Evolutionary conservation across 2,113 vertebrate genomes (phyloP), one percentile per base, ranked within the genome.

Genomic region (Empidonax traillii): DNA sequence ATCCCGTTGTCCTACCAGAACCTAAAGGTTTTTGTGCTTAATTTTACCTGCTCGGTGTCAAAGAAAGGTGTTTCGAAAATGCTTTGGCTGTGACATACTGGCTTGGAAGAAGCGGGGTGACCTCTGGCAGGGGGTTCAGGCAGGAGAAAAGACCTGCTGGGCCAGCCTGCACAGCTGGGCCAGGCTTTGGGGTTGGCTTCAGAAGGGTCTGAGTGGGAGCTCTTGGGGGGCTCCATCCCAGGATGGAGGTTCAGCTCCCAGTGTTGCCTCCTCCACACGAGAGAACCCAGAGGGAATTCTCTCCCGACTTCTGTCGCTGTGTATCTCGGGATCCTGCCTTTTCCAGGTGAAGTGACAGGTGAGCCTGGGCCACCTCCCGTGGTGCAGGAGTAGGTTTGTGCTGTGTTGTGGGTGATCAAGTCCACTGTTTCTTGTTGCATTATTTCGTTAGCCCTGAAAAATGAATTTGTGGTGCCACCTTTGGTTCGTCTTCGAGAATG

Each of bases 401-500:
- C 84, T 49, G 6, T 46, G 6, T 46, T 56, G 23, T 41, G 53
- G 65, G 55, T 8, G 20, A 23, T 11, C 15, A 75, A 68, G 7
- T 93, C 58, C 87, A 44, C 39, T 72, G 30, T 75, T 81, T 12
- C 51, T 61, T 37, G 27, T 24, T 81, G 73, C 49, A 20, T 77
- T 43, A 76, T 85, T 92, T 86, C 43, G 15, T 91, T 87, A 77
- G 52, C 73, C 25, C 88, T 92, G 96, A 89, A 96, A 93, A 96
- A 89, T 94, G 96, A 94, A 86, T 96, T 96, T 85, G 77, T 92
- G 96, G 96, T 87, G 93, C 96, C 96, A 78, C 96, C 95, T 96
- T 93, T 78, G 96, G 96, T 89, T 94, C 96, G 23, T 88, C 73
- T 58, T 78, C 46, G 96, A 95, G 95, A 95, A 94, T 82, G 93